Base-by-base conservation (phyloP, 2,113 vertebrate genomes). In the Trematocara unimaculatum region DNA sequence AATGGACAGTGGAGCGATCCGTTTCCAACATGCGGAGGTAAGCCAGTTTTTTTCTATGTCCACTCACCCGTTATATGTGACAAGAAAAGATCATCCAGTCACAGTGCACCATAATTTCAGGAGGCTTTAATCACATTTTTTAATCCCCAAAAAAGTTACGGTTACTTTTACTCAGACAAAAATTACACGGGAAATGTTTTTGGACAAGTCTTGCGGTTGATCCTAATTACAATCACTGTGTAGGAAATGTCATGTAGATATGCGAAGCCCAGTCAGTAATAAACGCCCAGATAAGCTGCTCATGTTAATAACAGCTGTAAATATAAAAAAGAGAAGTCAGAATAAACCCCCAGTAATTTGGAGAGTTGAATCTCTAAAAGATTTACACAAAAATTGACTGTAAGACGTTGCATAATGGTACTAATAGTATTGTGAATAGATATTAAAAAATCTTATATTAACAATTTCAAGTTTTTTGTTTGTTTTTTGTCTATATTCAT, bases 1-100 rank as follows among this genome's bases (percentile, higher is more conserved):
- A 29, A 94, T 49, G 97, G 97, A 84, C 8, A 26, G 4, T 98
- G 97, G 97, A 97, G 87, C 89, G 13, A 5, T 0, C 17, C 82
- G 2, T 91, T 88, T 10, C 97, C 97, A 45, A 85, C 15, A 54
- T 98, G 97, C 85, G 18, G 88, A 93, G 96, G 97, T 98, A 95
- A 96, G 18, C 64, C 42, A 29, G 1, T 45, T 51, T 8, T 62
- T 29, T 74, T 29, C 2, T 33, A 42, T 23, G n/a, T 58, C 20
- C 18, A n/a, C n/a, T 70, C 12, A 70, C n/a, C 38, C 4, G 0
- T 77, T 49, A 31, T 18, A 47, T 31, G 23, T 77, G 45, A 77
- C 10, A 47, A 17, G 70, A 47, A 47, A 74, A 74, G 7, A 67
- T 67, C 18, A 40, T 40, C 33, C 62, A 62, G 4, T 40, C 18